phyloP scores from a whole-genome alignment of 1,140 invertebrate genomes.

The Aphelinus atriplicis region DNA sequence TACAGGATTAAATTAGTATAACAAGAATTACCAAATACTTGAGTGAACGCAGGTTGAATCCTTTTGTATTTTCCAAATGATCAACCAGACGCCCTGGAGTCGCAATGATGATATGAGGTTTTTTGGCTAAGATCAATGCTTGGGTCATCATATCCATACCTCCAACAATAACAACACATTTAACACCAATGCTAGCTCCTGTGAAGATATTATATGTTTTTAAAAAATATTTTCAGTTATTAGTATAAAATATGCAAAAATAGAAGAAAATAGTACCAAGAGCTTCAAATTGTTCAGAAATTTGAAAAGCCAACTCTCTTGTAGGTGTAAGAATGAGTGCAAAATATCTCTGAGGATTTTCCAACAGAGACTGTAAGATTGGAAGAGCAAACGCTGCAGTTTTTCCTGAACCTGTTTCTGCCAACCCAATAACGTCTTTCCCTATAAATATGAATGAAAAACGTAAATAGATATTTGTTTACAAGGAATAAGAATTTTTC shows the following conservation, averaged over 20 bases:
- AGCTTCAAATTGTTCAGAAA: slow-evolving; percentile 96
- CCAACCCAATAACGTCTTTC: slow-evolving; percentile 95
- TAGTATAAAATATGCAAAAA: slow-evolving; percentile 19
- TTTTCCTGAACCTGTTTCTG: slow-evolving; percentile 98
- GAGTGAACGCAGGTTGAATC: slow-evolving; percentile 87
- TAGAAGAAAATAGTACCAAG: slow-evolving; percentile 69
- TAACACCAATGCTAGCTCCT: slow-evolving; percentile 88
- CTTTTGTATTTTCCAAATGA: slow-evolving; percentile 94
- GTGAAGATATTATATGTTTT: slow-evolving; percentile 31
- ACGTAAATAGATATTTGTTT: too few species aligned
- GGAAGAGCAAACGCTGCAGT: slow-evolving; percentile 97
- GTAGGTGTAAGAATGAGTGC: slow-evolving; percentile 95
- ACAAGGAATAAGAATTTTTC: too few species aligned
- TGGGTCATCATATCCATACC: slow-evolving; percentile 98
- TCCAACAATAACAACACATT: slow-evolving; percentile 95
- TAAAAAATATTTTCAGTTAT: slow-evolving; percentile 14
- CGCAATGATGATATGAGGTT: slow-evolving; percentile 94
- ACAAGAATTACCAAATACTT: slow-evolving; percentile 79
- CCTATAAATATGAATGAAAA: slow-evolving; percentile 59
- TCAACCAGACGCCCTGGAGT: slow-evolving; percentile 91
- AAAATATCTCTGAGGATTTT: slow-evolving; percentile 93
- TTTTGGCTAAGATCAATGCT: slow-evolving; percentile 88
- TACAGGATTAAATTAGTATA: background rate
- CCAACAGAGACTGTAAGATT: slow-evolving; percentile 89
- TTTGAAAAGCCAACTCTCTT: slow-evolving; percentile 96